These are phyloP conservation scores for Notarius quadriscutis DNA, from an alignment of 2,113 vertebrate genomes.

Conservation along the genomic window DNA sequence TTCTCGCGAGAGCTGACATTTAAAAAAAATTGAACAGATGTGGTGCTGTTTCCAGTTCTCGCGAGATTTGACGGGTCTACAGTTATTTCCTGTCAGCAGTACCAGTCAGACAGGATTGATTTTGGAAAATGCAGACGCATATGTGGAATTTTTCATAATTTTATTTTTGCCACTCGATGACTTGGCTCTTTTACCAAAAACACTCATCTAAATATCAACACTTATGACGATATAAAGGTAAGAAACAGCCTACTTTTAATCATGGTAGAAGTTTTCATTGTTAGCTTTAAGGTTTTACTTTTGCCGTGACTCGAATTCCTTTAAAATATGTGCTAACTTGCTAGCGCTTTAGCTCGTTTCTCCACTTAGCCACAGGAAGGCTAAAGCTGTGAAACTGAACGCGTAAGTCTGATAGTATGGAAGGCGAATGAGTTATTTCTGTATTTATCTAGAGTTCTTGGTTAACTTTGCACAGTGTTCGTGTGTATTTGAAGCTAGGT, in stretches of 20 bases:
- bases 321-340: slow-evolving; percentile 10
- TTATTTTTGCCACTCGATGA: background rate
- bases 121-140: slow-evolving; percentile 43
- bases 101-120: slow-evolving; percentile 25
- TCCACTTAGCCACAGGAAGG: background rate
- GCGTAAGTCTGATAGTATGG: background rate
- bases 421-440: background rate
- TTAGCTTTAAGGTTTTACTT: background rate
- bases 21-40: background rate
- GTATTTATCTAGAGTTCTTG: no score
- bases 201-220: background rate
- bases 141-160: slow-evolving; percentile 3
- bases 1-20: slow-evolving; percentile 17
- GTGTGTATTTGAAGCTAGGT: background rate
- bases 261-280: slow-evolving; percentile 1
- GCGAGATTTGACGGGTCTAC: slow-evolving; percentile 33
- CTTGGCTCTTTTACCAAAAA: slow-evolving; percentile 66
- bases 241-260: background rate
- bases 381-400: background rate
- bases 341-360: slow-evolving; percentile 3
- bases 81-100: slow-evolving; percentile 46
- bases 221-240: slow-evolving; percentile 38
- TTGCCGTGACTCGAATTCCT: slow-evolving; percentile 16
- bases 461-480: background rate
- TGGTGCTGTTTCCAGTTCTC: slow-evolving; percentile 27